Conservation (phyloP, 2,888 invertebrate species). For the Nomada ferruginata region DNA sequence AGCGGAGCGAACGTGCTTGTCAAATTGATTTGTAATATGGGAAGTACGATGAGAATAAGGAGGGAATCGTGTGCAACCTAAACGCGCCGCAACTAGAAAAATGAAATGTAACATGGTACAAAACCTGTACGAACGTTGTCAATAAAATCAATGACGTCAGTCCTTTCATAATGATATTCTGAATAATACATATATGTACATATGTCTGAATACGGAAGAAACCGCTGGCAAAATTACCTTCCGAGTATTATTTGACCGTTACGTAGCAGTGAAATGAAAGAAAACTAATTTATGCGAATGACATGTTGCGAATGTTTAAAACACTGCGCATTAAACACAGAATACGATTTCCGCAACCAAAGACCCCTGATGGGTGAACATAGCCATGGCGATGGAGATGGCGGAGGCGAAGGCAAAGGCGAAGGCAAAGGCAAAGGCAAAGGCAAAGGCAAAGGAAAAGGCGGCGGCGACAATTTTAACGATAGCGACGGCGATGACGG, state of each 20-base stretch:
- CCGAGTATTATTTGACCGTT: neutral
- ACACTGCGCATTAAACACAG: neutral
- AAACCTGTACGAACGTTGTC: no score
- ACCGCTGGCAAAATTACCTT: neutral
- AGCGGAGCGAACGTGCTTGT: no score
- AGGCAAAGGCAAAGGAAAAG: neutral
- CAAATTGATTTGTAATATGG: no score
- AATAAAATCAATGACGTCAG: constrained; percentile 8
- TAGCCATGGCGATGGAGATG: neutral
- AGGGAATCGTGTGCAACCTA: no score
- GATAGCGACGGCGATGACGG: neutral
- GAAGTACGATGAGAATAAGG: no score
- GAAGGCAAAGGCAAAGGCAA: neutral
- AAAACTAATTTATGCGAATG: neutral
- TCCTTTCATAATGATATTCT: constrained; percentile 4
- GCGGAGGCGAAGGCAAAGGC: constrained; percentile 8
- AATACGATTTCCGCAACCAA: constrained; percentile 3
- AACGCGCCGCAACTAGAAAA: neutral
- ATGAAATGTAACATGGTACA: neutral
- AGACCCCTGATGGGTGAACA: neutral
- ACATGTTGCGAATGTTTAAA: neutral
- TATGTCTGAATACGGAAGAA: no score
- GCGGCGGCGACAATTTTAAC: constrained; percentile 4
- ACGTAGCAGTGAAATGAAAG: neutral
- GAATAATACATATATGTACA: neutral